Percentiles rank a stretch among this genome's conserved stretches.
phyloP scores from a whole-genome alignment of 2,888 invertebrate genomes.

The Panzeria rudis region DNA sequence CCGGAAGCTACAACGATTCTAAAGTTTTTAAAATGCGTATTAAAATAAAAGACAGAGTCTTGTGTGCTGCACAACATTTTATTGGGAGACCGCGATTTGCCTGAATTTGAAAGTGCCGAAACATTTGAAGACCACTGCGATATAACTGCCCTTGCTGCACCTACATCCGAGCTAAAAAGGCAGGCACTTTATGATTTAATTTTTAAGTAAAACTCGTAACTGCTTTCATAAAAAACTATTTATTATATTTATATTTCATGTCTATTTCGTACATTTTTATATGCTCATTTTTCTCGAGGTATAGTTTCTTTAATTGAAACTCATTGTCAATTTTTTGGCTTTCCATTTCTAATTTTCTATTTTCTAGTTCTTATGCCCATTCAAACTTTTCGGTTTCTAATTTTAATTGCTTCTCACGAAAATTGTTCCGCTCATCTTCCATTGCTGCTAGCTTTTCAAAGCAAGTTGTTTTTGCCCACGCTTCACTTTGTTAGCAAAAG shows the following conservation, averaged over 20 bases:
- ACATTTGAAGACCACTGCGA: neutral
- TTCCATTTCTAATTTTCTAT: neutral
- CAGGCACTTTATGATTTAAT: neutral
- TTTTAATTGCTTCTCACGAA: too few relatives aligned
- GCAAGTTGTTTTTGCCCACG: neutral
- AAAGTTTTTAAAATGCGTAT: too few relatives aligned
- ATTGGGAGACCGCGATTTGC: slow-evolving; percentile 3
- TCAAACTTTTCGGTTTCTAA: neutral
- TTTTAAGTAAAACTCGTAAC: neutral
- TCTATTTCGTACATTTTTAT: slow-evolving; percentile 14
- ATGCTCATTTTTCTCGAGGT: neutral
- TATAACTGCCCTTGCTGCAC: neutral
- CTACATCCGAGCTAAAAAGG: too few relatives aligned
- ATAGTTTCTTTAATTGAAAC: too few relatives aligned
- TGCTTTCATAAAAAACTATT: neutral
- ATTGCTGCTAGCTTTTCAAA: neutral
- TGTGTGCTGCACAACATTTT: slow-evolving; percentile 13
- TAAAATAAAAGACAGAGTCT: too few relatives aligned
- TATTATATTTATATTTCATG: slow-evolving; percentile 14
- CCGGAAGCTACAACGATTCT: too few relatives aligned
- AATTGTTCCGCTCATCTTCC: too few relatives aligned
- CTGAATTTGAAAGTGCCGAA: neutral
- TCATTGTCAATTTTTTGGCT: too few relatives aligned
- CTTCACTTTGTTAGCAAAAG: slow-evolving; percentile 17
- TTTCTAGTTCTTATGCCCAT: slow-evolving; percentile 6